Evolutionary conservation across 2,888 invertebrate species (phyloP), one percentile per base, ranked within the genome.

Genomic region (Lepeophtheirus nordmannii): DNA sequence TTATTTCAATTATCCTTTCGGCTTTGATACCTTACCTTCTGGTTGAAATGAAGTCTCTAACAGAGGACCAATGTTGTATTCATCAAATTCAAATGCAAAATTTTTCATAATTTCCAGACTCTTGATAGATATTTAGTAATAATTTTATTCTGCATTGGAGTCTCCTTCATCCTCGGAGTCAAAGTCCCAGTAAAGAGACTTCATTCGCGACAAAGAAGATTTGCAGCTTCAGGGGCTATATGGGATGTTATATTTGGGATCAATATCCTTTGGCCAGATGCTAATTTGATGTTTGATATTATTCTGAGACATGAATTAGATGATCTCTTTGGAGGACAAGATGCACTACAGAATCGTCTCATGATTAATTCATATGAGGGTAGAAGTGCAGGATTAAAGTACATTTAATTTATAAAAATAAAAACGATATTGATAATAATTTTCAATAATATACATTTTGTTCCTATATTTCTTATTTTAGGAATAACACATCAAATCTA

Each of bases 241-340:
- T 67, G 63, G 67, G 62, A 63, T 57, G n/a, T 67, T 17, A 39
- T 57, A 39, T 7, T 63, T 12, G 67, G 67, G 1, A n/a, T 63
- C 9, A 61, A 67, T 14, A 11, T 67, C 1, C 39, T 37, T 37
- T 57, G 62, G 56, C 23, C 41, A 14, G 22, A 5, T 5, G 39
- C 58, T 5, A 61, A 62, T 14, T 12, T 67, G 39, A 40, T 60
- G 37, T 40, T 53, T 20, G 58, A 63, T 1, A 23, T 63, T n/a
- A 40, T 57, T 1, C 12, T 67, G 22, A n/a, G 17, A 17, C 57
- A 67, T 56, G 9, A 22, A 22, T 30, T 67, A 38, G 67, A 67
- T 40, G 41, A 63, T 14, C n/a, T 67, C 20, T 67, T 67, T 53
- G 63, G 67, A 22, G 62, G 57, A 1, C 14, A 17, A 20, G 39